Base-by-base conservation (phyloP, 2,797 vertebrate genomes). In the Xenops minutus region DNA sequence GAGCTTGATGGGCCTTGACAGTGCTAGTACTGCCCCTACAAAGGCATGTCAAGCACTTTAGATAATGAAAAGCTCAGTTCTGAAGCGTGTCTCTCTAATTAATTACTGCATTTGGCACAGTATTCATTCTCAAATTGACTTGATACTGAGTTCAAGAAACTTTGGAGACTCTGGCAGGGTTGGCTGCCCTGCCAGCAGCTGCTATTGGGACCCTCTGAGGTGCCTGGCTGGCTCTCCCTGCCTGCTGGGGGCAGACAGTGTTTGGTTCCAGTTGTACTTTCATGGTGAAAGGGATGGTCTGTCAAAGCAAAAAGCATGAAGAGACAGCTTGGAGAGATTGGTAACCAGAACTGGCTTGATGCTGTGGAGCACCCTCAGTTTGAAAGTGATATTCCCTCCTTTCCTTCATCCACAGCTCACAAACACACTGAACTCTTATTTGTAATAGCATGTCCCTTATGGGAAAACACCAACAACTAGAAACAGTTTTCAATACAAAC, bases 171-270 rank as follows among this genome's bases (percentile, higher is more conserved):
- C 58, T 61, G 80, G 15, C 69, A 69, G 41, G 41, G 37, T 55
- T 1, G 1, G 36, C 23, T 92, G 0, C 59, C 68, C 52, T 0
- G 0, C 29, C 3, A 0, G 61, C 1, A 3, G 52, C 52, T 92
- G 52, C 54, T 58, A 0, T 13, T 14, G 18, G n/a, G 26, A 44
- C 23, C 10, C 16, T 55, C 36, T 0, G 1, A 83, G 79, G 23
- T 87, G 62, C 26, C 32, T 7, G 10, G 41, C 54, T 81, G 54
- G 58, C 41, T 87, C 26, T 82, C 32, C 72, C 51, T 49, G 46
- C 22, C 59, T 58, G 36, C 43, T 61, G 41, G 30, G 15, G 44
- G 12, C 36, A 62, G 29, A 46, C 5, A 4, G n/a, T 1, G 0
- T 4, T 10, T 5, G 0, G 14, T 43, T 46, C 19, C 76, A 54